Conservation (phyloP, 2,113 vertebrate species). For the Albula goreensis region DNA sequence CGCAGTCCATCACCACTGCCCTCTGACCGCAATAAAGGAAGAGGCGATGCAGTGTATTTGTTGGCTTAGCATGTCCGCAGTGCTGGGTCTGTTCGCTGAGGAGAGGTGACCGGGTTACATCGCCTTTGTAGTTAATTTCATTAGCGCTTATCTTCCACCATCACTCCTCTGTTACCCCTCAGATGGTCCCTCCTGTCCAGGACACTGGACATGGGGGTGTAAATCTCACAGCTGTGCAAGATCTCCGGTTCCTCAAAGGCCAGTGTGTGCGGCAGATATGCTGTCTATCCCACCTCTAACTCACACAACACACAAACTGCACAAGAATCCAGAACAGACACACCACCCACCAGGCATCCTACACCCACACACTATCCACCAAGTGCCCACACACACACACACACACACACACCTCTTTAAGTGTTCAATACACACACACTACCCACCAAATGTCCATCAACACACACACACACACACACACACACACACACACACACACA, state of each 20-base stretch:
- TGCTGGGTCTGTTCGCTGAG: not conserved
- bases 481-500: not conserved
- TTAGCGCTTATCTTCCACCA: not conserved
- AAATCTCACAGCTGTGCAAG: not conserved
- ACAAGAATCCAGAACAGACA: too few relatives aligned
- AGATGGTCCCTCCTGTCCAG: not conserved
- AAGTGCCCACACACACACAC: not conserved
- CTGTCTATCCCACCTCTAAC: too few relatives aligned
- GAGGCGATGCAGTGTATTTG: not conserved
- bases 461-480: not conserved
- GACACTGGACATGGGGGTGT: not conserved
- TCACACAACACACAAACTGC: too few relatives aligned
- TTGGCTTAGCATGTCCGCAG: not conserved
- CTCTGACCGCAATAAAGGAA: not conserved
- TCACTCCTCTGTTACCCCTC: not conserved
- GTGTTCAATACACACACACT: not conserved
- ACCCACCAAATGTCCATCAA: too few relatives aligned
- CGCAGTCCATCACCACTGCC: not conserved
- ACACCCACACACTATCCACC: not conserved
- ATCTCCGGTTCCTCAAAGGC: not conserved
- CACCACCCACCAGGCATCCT: too few relatives aligned
- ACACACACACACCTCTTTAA: not conserved
- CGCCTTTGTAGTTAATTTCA: constrained; percentile 10
- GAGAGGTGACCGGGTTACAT: not conserved
- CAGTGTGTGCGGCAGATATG: too few relatives aligned